Evolutionary conservation across 2,888 invertebrate species (phyloP).

Genomic region (Stenolophus ochropezus): DNA sequence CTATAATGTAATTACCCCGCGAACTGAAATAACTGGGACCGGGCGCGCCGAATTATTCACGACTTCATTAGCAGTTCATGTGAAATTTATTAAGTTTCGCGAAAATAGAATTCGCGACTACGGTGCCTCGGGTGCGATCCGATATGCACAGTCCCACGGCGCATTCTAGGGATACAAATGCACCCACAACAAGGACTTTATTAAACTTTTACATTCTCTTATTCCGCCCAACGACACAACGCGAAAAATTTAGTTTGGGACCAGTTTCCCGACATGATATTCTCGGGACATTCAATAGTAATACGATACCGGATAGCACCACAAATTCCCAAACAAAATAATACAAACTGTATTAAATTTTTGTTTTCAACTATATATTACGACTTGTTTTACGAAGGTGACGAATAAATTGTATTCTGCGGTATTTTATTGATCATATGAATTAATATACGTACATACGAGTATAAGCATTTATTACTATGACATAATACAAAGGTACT

Average conservation of each 20-base stretch:
- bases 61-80: constrained; percentile 66
- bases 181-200: constrained; percentile 7
- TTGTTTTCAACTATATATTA: not conserved
- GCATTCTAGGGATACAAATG: constrained; percentile 7
- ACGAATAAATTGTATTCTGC: too few species aligned
- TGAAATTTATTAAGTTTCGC: constrained; percentile 65
- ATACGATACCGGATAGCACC: not conserved
- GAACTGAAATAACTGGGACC: constrained; percentile 39
- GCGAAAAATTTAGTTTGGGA: not conserved
- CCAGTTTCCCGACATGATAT: not conserved
- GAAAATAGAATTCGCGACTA: constrained; percentile 62
- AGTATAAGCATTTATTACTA: too few species aligned
- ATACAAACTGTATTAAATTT: not conserved
- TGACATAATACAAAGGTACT: too few species aligned
- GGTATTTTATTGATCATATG: too few species aligned
- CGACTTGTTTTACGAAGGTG: too few species aligned
- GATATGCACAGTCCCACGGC: constrained; percentile 11
- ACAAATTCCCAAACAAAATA: not conserved
- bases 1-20: constrained; percentile 54
- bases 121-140: constrained; percentile 20
- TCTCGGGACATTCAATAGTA: not conserved
- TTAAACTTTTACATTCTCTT: constrained; percentile 39
- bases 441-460: too few species aligned
- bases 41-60: constrained; percentile 62
- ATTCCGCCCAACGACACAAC: not conserved